Evolutionary conservation across 2,888 invertebrate genomes (phyloP), one percentile per base, ranked within the genome.

Genomic region (Apantesis nais): DNA sequence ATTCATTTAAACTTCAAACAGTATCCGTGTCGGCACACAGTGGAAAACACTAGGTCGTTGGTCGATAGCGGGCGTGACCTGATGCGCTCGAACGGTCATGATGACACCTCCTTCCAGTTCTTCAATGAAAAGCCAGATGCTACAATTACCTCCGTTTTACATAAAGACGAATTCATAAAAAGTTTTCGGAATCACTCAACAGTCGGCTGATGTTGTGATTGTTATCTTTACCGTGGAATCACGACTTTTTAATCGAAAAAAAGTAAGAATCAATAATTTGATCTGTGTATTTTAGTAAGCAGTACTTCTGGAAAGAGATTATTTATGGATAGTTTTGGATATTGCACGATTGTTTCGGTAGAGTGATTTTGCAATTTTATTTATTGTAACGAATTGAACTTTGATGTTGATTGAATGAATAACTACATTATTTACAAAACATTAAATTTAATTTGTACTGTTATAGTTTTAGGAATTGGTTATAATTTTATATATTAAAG

Each of bases 41-140:
- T 86, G 91, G 88, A 84, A 76, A 86, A 84, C 72, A 58, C 61
- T 80, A 75, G 85, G 82, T 86, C 85, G 78, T 67, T 83, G 82
- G 79, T 85, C 88, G 81, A 83, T 81, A 83, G 86, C 84, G 52
- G 67, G 91, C 94, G 94, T 94, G 94, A 93, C 92, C 91, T 84
- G 87, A 76, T 78, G 83, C 85, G 86, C 85, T 85, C 83, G 86
- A 82, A 81, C 86, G 85, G 86, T 86, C 91, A 88, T 90, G 89
- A 87, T 81, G 84, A 80, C 86, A 83, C 82, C 75, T 74, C 83
- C 74, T 83, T 83, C 67, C 66, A 75, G 84, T 81, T 88, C 81
- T 78, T 92, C 87, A 92, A 92, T 91, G 90, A 89, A 88, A 74
- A 81, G 74, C 73, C 78, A 86, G 85, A 83, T 83, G 74, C 70